Base-by-base conservation (phyloP, 2,113 vertebrate genomes). In the Pedetes capensis region DNA sequence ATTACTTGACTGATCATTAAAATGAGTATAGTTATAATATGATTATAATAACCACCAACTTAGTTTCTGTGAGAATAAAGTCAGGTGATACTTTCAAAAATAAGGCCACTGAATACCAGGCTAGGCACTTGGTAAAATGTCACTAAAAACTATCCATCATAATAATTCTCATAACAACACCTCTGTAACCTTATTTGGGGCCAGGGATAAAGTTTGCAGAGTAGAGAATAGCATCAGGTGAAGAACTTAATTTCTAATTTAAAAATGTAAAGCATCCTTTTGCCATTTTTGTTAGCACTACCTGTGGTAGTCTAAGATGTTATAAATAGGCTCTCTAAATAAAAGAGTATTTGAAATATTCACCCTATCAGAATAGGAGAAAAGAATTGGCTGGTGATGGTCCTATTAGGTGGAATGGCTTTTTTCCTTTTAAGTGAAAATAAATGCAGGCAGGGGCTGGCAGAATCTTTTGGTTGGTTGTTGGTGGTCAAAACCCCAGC, bases 401-500 rank as follows among this genome's bases (percentile, higher is more conserved):
- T 86, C 74, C 29, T 29, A 57, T 68, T 55, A 55, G 55, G 53
- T 90, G 16, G 49, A n/a, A 37, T 57, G 83, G 17, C 39, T 66
- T 47, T 74, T 92, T 74, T 78, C 47, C n/a, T 80, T 81, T 81
- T 37, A 86, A 44, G 13, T 87, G 53, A 87, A 91, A 82, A 84
- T 34, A 68, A 88, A 71, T 10, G 42, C 44, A 72, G 81, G 42
- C n/a, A 76, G 51, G 44, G 22, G 4, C 51, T 69, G 55, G 57
- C 49, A 59, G 71, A 51, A 68, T 25, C 55, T 63, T 8, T 90
- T 88, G 84, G 87, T 34, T 82, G 71, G 32, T 88, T 88, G 72
- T 92, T 92, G 81, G 61, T 63, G 76, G 76, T 92, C 75, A 92
- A 14, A 95, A 91, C 66, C 61, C 68, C 80, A 88, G 91, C 64